Percentiles rank a stretch among this genome's conserved stretches.
phyloP scores from a whole-genome alignment of 2,797 vertebrate species.

The Bovichtus diacanthus region DNA sequence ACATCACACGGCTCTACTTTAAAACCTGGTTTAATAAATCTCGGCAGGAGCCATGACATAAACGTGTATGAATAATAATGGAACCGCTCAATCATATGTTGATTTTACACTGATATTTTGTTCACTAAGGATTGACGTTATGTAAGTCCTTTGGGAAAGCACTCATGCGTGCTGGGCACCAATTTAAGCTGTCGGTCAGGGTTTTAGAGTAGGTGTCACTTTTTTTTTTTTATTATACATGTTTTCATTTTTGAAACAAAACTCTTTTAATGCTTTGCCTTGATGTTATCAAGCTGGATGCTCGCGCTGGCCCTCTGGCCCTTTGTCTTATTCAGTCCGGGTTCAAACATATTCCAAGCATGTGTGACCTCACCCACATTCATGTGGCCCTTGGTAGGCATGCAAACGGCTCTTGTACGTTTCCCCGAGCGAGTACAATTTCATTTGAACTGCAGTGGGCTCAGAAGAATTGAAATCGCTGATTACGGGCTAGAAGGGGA shows the following conservation, averaged over 20 bases:
- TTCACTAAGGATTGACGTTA: slow-evolving; percentile 1
- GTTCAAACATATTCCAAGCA: slow-evolving; percentile 66
- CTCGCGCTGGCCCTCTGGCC: slow-evolving; percentile 26
- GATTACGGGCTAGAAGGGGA: slow-evolving; percentile 23
- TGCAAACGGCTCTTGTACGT: slow-evolving; percentile 30
- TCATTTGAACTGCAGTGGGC: slow-evolving; percentile 22
- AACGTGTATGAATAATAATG: neutral
- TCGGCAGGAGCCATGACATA: neutral
- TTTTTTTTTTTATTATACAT: slow-evolving; percentile 31
- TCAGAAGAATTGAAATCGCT: slow-evolving; percentile 39
- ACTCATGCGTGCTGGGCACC: slow-evolving; percentile 18
- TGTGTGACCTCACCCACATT: slow-evolving; percentile 60
- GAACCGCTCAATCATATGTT: neutral
- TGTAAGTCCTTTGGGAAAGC: slow-evolving; percentile 26
- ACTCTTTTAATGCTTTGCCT: slow-evolving; percentile 12
- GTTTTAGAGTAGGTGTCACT: slow-evolving; percentile 39
- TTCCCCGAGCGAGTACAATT: slow-evolving; percentile 34
- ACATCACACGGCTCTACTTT: neutral
- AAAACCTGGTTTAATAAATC: neutral
- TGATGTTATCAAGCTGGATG: slow-evolving; percentile 9
- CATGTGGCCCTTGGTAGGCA: slow-evolving; percentile 66
- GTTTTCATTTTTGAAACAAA: slow-evolving; percentile 34
- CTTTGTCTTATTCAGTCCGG: slow-evolving; percentile 7
- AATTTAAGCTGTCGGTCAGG: slow-evolving; percentile 42
- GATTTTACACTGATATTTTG: slow-evolving; percentile 22